These are phyloP conservation scores for Caracal caracal DNA, from an alignment of 2,113 vertebrate species.

Conservation along the genomic window DNA sequence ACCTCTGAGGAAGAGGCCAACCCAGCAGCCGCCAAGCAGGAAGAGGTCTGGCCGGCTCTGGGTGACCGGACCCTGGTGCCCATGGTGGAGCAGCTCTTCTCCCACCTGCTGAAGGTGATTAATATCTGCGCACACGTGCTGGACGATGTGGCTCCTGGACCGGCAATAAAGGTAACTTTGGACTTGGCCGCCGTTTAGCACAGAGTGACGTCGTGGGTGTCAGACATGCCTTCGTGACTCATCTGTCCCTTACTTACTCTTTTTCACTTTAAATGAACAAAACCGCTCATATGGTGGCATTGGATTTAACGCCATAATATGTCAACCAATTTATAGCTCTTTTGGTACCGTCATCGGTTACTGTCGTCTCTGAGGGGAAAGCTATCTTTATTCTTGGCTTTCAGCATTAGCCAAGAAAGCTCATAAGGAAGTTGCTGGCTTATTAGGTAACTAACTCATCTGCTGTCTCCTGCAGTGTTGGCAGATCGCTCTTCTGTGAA, in stretches of 20 bases:
- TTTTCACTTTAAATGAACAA: neutral
- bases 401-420: neutral
- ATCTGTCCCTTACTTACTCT: neutral
- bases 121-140: slow-evolving; percentile 98
- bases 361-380: accelerated
- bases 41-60: slow-evolving; percentile 95
- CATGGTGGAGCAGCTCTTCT: slow-evolving; percentile 96
- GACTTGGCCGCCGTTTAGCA: neutral
- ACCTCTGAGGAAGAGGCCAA: slow-evolving; percentile 91
- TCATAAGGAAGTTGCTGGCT: neutral
- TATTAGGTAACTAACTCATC: neutral
- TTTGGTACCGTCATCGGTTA: neutral
- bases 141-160: slow-evolving; percentile 95
- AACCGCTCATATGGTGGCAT: neutral
- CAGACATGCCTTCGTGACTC: accelerated
- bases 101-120: slow-evolving; percentile 94
- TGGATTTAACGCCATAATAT: neutral
- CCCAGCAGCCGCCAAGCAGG: slow-evolving; percentile 87
- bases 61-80: slow-evolving; percentile 91
- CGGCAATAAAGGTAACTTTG: slow-evolving; percentile 91
- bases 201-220: accelerated
- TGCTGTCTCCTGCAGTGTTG: neutral
- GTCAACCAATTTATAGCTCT: neutral
- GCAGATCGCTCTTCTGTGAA: neutral
- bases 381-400: no score